phyloP scores from a whole-genome alignment of 2,888 invertebrate species.

The Sphaeridia pumilis region DNA sequence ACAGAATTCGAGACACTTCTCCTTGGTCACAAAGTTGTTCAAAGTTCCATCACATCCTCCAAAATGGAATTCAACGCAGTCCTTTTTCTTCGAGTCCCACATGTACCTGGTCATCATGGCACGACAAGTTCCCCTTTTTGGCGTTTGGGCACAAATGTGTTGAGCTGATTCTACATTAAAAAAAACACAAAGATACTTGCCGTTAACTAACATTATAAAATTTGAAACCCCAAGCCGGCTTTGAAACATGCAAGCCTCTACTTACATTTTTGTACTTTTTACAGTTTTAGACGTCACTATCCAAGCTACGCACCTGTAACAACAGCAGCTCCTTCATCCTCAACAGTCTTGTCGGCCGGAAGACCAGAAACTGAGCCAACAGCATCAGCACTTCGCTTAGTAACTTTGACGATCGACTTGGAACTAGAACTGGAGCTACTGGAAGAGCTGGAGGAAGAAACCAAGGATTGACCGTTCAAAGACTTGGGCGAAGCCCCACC shows the following conservation, averaged over 20 bases:
- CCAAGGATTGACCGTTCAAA: too few species aligned
- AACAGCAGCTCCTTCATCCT: slow-evolving; percentile 9
- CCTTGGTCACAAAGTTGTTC: slow-evolving; percentile 46
- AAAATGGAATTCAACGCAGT: slow-evolving; percentile 46
- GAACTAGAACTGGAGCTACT: slow-evolving; percentile 1
- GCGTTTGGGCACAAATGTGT: slow-evolving; percentile 30
- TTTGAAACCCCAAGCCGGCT: not conserved
- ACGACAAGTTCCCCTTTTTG: slow-evolving; percentile 32
- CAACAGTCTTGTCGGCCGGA: slow-evolving; percentile 12
- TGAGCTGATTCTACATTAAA: slow-evolving; percentile 27
- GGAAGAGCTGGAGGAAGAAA: not conserved
- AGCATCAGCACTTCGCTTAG: not conserved
- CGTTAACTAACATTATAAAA: too few species aligned
- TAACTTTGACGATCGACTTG: slow-evolving; percentile 8
- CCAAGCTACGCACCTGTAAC: too few species aligned
- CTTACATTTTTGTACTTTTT: not conserved
- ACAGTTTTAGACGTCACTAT: not conserved
- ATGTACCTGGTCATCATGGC: slow-evolving; percentile 40
- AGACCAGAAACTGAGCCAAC: slow-evolving; percentile 22
- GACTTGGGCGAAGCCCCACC: slow-evolving; percentile 3
- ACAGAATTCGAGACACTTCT: slow-evolving; percentile 45
- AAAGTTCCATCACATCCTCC: slow-evolving; percentile 49
- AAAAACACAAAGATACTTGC: not conserved
- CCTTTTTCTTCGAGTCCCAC: slow-evolving; percentile 43
- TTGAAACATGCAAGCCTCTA: not conserved